These are phyloP conservation scores for Lota lota DNA, from an alignment of 2,113 vertebrate genomes.

Conservation along the genomic window DNA sequence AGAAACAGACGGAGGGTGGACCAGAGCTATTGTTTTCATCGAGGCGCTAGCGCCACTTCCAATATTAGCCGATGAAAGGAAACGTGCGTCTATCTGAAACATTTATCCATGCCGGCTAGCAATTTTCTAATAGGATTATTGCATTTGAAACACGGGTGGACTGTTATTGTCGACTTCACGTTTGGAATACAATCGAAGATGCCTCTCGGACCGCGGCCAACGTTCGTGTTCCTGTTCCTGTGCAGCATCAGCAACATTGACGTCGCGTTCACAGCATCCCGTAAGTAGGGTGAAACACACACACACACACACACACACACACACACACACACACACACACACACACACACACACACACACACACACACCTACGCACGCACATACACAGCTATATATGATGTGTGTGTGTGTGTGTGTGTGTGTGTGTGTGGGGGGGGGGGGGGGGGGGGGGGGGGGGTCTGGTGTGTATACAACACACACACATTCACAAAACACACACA, in stretches of 20 bases:
- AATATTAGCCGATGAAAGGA: not conserved
- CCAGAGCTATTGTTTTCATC: not conserved
- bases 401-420: not conserved
- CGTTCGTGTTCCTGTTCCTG: slow-evolving; percentile 31
- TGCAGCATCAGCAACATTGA: slow-evolving; percentile 35
- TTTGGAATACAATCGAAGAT: slow-evolving; percentile 22
- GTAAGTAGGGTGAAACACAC: slow-evolving; percentile 48
- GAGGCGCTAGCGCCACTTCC: not conserved
- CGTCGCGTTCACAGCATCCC: slow-evolving; percentile 41
- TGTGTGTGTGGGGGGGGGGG: too few relatives aligned
- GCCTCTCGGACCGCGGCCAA: slow-evolving; percentile 11
- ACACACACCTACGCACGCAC: slow-evolving; percentile 21
- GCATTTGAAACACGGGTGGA: not conserved
- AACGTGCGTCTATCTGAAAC: not conserved
- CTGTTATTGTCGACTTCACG: not conserved
- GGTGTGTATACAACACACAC: not conserved
- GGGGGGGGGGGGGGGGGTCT: too few relatives aligned
- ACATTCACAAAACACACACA: not conserved
- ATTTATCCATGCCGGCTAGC: not conserved
- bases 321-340: slow-evolving; percentile 2
- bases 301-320: slow-evolving; percentile 7
- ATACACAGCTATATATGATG: not conserved
- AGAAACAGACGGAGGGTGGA: not conserved
- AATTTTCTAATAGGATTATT: not conserved
- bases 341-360: slow-evolving; percentile 9